Evolutionary conservation across 2,888 invertebrate species (phyloP).

Genomic region (Amblyteles armatorius): DNA sequence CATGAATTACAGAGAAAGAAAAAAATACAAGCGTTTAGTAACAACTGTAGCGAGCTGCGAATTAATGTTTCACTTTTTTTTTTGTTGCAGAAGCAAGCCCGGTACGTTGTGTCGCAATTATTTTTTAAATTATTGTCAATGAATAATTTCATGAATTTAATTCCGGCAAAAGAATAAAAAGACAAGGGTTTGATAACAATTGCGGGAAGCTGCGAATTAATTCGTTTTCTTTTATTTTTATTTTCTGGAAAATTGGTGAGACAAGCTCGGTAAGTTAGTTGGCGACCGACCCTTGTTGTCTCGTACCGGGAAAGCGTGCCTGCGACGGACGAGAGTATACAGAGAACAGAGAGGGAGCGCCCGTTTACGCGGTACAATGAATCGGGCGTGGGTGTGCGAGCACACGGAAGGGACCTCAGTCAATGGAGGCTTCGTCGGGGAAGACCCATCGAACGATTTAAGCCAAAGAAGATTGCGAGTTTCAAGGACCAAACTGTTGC

Average conservation of each 20-base stretch:
- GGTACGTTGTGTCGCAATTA: no score
- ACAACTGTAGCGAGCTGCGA: no score
- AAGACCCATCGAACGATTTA: slow-evolving; percentile 56
- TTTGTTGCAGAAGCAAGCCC: no score
- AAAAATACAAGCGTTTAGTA: no score
- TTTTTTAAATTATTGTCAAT: no score
- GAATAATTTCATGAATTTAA: no score
- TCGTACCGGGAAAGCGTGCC: slow-evolving; percentile 25
- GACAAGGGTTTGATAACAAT: background rate
- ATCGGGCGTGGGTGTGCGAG: slow-evolving; percentile 34
- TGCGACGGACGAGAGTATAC: slow-evolving; percentile 1
- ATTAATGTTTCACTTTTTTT: no score
- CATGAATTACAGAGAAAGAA: no score
- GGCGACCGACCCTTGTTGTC: background rate
- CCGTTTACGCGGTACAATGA: slow-evolving; percentile 20
- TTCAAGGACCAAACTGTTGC: slow-evolving; percentile 76
- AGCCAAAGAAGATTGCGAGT: slow-evolving; percentile 33
- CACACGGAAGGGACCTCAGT: slow-evolving; percentile 35
- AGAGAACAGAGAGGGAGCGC: slow-evolving; percentile 28
- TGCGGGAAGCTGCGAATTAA: background rate
- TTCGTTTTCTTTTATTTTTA: background rate
- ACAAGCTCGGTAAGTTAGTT: slow-evolving; percentile 8
- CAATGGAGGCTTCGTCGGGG: slow-evolving; percentile 25
- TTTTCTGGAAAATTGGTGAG: slow-evolving; percentile 10
- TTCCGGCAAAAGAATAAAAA: no score